phyloP scores from a whole-genome alignment of 2,113 vertebrate genomes.

The Malurus cyaneus region DNA sequence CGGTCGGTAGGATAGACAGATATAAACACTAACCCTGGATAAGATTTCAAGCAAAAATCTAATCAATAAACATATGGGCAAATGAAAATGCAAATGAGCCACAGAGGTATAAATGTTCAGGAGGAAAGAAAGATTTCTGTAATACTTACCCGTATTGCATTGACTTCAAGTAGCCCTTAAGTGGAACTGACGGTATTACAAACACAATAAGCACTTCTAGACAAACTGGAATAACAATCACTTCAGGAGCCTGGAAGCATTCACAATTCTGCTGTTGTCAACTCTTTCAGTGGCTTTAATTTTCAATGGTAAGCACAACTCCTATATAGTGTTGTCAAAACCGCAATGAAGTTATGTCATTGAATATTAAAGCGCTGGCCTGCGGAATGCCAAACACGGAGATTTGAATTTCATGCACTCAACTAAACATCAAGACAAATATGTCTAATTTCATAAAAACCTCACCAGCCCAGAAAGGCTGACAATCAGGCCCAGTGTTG shows the following conservation, averaged over 20 bases:
- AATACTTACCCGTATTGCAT: slow-evolving; percentile 69
- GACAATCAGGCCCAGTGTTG: slow-evolving; percentile 62
- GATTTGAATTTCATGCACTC: slow-evolving; percentile 82
- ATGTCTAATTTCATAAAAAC: slow-evolving; percentile 83
- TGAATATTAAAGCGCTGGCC: slow-evolving; percentile 82
- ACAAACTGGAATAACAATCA: slow-evolving; percentile 84
- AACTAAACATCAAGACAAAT: slow-evolving; percentile 85
- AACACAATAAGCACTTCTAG: slow-evolving; percentile 84
- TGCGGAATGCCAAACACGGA: slow-evolving; percentile 75
- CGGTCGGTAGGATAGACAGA: background rate
- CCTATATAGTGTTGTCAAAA: slow-evolving; percentile 81
- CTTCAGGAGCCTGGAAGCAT: slow-evolving; percentile 76
- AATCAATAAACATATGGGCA: slow-evolving; percentile 40
- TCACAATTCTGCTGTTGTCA: slow-evolving; percentile 83
- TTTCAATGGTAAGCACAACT: slow-evolving; percentile 85
- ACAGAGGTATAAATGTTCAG: background rate
- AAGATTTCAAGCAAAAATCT: slow-evolving; percentile 35
- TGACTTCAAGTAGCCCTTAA: slow-evolving; percentile 76
- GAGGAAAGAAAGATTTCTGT: slow-evolving; percentile 61
- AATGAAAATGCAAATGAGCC: slow-evolving; percentile 59
- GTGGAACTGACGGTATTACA: slow-evolving; percentile 83
- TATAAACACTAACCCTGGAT: background rate
- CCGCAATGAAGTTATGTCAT: slow-evolving; percentile 83
- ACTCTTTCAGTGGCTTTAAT: slow-evolving; percentile 83
- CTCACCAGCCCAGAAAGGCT: slow-evolving; percentile 65